These are phyloP conservation scores for Carettochelys insculpta DNA, from an alignment of 2,113 vertebrate species.

Conservation along the genomic window DNA sequence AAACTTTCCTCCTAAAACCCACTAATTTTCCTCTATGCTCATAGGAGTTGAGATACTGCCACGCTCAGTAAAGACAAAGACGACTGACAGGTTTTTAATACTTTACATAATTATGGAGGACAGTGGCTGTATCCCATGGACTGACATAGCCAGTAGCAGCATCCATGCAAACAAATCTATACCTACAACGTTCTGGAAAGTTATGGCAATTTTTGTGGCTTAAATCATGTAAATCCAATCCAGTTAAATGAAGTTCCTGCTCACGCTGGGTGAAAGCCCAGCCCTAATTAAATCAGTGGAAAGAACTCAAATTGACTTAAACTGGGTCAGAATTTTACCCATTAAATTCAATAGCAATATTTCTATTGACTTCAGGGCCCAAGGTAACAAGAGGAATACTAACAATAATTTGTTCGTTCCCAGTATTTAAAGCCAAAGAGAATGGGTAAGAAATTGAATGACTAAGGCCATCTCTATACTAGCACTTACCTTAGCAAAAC, in stretches of 20 bases:
- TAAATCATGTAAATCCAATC: not conserved
- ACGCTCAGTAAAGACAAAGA: not conserved
- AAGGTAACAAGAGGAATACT: not conserved
- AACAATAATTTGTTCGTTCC: not conserved
- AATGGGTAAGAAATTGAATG: not conserved
- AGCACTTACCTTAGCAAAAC: too few relatives aligned
- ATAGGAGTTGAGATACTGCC: not conserved
- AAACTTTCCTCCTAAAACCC: not conserved
- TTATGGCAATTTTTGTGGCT: not conserved
- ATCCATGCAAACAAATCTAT: not conserved
- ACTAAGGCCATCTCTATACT: not conserved
- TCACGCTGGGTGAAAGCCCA: not conserved
- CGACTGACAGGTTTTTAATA: not conserved
- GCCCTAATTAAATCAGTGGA: not conserved
- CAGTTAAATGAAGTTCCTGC: not conserved
- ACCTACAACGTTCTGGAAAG: not conserved
- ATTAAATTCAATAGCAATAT: fast-evolving
- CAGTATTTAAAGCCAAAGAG: not conserved
- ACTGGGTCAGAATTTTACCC: not conserved
- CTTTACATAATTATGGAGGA: not conserved
- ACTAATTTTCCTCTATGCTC: not conserved
- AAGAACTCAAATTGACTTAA: not conserved
- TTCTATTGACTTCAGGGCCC: not conserved
- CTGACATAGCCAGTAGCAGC: not conserved
- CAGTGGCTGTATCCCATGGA: not conserved